Evolutionary conservation across 2,797 vertebrate genomes (phyloP), one percentile per base, ranked within the genome.

Genomic region (Helostoma temminkii): DNA sequence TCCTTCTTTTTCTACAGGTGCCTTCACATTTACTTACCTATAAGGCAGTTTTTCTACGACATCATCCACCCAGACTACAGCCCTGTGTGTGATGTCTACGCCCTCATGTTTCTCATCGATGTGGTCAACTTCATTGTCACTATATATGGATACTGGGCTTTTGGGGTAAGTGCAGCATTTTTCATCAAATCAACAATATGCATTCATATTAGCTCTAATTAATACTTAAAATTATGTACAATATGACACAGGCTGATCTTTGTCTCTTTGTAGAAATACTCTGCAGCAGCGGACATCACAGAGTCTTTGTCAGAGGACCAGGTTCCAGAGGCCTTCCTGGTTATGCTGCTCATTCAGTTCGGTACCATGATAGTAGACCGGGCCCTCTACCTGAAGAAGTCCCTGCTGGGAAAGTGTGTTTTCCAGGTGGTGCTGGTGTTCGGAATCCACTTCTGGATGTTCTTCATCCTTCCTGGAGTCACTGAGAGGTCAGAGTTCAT

Each of bases 31-130:
- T 95, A 94, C 46, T 79, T 91, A 57, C 93, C 94, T 28, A 93
- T 94, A 85, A 89, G 89, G 45, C 92, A 93, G 79, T 95, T 95
- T 87, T 95, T 96, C 91, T 95, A 93, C 25, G 94, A 95, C 88
- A 95, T 95, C 71, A 95, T 96, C 83, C 94, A 94, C 71, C 94
- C 94, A 0, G 93, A 94, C 7, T 95, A 93, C 85, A 95, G 94
- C 63, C 92, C 93, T 0, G 91, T 93, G 56, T 93, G 90, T 26
- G 92, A 94, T 4, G 87, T 93, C 54, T 94, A 93, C 10, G 93
- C 92, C 4, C 80, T 95, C 58, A 93, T 92, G 89, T 95, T 95
- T 67, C 85, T 93, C 61, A 89, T 93, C 1, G 94, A 95, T 2
- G 91, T 92, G 0, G 91, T 95, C 68, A 94, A 93, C 86, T 95